A percentile compares a stretch with the other conserved stretches of the same genome.
Conservation (phyloP, 2,113 vertebrate species). For the Epinephelus lanceolatus region DNA sequence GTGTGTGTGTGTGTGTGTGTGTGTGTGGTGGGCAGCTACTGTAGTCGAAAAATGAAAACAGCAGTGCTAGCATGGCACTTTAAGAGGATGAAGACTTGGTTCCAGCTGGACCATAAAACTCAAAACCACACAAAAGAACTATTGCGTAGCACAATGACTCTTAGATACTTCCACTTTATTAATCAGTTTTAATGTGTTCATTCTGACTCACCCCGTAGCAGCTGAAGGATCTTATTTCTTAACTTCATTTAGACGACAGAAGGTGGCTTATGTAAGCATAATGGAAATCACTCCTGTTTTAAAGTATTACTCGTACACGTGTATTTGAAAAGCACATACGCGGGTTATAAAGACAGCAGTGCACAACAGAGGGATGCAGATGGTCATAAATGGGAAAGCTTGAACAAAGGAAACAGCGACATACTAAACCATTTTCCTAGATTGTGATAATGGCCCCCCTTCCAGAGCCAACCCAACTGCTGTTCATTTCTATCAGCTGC, state of each 20-base stretch:
- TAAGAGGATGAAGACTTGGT: conserved; percentile 48
- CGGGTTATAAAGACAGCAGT: conserved; percentile 2
- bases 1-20: conserved; percentile 28
- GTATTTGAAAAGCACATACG: conserved; percentile 32
- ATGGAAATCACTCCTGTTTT: conserved; percentile 64
- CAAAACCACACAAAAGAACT: conserved; percentile 53
- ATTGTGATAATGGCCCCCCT: neutral
- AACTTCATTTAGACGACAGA: conserved; percentile 60
- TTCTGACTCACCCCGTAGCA: conserved; percentile 47
- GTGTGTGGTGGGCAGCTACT: conserved; percentile 58
- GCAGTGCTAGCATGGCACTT: conserved; percentile 54
- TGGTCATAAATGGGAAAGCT: neutral
- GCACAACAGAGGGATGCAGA: conserved; percentile 10
- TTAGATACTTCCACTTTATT: neutral
- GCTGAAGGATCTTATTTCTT: conserved; percentile 64
- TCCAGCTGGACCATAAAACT: conserved; percentile 65
- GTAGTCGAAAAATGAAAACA: conserved; percentile 67
- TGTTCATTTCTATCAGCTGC: conserved; percentile 16
- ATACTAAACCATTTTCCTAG: neutral
- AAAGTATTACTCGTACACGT: conserved; percentile 37
- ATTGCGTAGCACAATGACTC: conserved; percentile 24
- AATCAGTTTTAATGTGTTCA: too few relatives aligned
- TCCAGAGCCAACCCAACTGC: neutral
- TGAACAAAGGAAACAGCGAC: neutral
- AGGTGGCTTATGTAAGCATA: conserved; percentile 64